A percentile compares a stretch with the other conserved stretches of the same genome.
phyloP scores from a whole-genome alignment of 2,797 vertebrate genomes.

The Leucoraja ocellata region DNA sequence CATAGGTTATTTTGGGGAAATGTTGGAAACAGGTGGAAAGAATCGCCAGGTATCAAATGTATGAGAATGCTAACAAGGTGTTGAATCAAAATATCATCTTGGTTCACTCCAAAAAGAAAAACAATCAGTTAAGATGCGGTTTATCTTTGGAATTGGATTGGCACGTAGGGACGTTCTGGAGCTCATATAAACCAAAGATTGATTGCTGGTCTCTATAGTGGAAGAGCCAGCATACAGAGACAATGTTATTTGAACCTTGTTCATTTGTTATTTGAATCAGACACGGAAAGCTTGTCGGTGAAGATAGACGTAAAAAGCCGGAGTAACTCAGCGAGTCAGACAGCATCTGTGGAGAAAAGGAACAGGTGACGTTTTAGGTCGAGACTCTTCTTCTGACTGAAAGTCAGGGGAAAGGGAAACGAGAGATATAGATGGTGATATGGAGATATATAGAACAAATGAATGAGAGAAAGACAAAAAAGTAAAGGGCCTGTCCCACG shows the following conservation, averaged over 20 bases:
- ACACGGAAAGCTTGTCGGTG: neutral
- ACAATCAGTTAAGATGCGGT: neutral
- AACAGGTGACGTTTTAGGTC: no score
- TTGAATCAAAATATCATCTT: neutral
- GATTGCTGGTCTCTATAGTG: constrained; percentile 66
- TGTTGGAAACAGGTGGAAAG: neutral
- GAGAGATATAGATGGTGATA: no score
- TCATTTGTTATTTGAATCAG: neutral
- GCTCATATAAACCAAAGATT: neutral
- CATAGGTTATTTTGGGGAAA: neutral
- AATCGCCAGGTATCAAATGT: neutral
- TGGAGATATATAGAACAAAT: no score
- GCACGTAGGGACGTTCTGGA: neutral
- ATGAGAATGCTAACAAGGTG: neutral
- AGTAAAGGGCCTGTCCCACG: no score
- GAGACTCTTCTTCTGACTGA: no score
- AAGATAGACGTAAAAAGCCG: no score
- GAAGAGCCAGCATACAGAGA: neutral
- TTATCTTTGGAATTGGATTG: neutral
- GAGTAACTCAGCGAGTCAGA: no score
- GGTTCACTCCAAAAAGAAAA: neutral
- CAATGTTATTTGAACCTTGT: neutral
- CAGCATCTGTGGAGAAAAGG: no score
- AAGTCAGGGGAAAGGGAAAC: no score
- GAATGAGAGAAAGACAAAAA: no score